These are phyloP conservation scores for Mirza zaza DNA, from an alignment of 2,113 vertebrate species.

Conservation along the genomic window DNA sequence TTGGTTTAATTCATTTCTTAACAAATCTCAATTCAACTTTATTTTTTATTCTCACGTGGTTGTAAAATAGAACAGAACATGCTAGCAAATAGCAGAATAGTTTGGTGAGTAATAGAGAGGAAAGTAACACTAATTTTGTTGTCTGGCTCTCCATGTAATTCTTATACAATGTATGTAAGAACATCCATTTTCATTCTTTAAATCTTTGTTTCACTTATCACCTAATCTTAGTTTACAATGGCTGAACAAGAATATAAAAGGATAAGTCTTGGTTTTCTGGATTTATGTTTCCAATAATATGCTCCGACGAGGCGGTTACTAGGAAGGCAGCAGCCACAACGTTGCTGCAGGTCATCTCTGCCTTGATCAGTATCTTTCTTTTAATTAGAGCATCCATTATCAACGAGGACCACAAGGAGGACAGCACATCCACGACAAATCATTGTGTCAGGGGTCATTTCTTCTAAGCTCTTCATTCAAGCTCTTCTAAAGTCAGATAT, in stretches of 20 bases:
- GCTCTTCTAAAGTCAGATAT: background rate
- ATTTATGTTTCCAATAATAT: background rate
- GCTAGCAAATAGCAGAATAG: background rate
- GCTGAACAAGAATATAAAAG: background rate
- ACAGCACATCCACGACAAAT: rapidly evolving
- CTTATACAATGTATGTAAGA: background rate
- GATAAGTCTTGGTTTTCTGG: background rate
- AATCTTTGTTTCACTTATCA: background rate
- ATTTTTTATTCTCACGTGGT: background rate
- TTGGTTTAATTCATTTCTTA: background rate
- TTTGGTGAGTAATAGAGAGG: background rate
- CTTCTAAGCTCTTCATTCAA: background rate
- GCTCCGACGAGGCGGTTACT: background rate
- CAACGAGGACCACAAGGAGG: background rate
- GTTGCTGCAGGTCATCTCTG: background rate
- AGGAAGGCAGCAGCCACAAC: background rate
- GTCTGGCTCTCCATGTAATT: background rate
- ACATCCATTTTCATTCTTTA: background rate
- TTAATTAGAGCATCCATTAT: background rate
- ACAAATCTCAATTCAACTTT: background rate
- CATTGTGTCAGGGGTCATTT: background rate
- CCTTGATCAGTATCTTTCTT: background rate
- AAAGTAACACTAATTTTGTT: background rate
- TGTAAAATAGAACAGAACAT: background rate
- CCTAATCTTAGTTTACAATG: background rate